Evolutionary conservation across 64 coral and sea anemone species (phyloP), one percentile per base, ranked within the genome.

Genomic region (Pocillopora verrucosa): DNA sequence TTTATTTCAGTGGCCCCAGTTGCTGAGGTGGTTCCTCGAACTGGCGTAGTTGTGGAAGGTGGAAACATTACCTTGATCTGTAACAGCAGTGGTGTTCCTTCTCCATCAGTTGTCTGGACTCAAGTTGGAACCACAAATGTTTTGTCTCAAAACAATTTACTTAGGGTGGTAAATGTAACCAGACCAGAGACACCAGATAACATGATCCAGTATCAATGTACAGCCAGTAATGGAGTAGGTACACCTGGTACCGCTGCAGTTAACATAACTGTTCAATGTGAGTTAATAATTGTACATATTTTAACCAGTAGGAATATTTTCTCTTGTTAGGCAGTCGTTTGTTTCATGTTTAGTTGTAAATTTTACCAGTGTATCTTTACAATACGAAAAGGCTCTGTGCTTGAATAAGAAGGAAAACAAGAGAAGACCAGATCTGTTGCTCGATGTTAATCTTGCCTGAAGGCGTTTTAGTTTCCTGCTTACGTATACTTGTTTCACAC

Each of bases 181-280:
- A 82, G 60, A 64, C 59, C 79, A 36, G 79, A 24, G 14, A 82
- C 79, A n/a, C 59, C 59, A 63, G 60, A 82, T 36, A 62, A 63
- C 79, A 10, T 82, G 59, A 62, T 37, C 16, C 79, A 82, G 79
- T 82, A 82, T 64, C 79, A 82, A 14, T 82, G 59, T 63, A 64
- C 79, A 82, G 79, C 79, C 26, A 19, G 34, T 61, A 82, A 82
- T 82, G 79, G 79, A 63, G 79, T 82, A 1, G 79, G 36, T 10
- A 35, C 13, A 37, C 16, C 59, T 35, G 79, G 30, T 1, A 36
- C 13, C 0, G 79, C 13, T 19, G 30, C 34, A 30, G 16, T 60
- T 30, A 82, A 64, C 63, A 34, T 80, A 6, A 82, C 79, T 36
- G 60, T 82, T 19, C 79, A 82, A 15, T 82, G 79, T 82, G 63